Conservation (phyloP, 2,113 vertebrate genomes). For the Tragelaphus buxtoni region DNA sequence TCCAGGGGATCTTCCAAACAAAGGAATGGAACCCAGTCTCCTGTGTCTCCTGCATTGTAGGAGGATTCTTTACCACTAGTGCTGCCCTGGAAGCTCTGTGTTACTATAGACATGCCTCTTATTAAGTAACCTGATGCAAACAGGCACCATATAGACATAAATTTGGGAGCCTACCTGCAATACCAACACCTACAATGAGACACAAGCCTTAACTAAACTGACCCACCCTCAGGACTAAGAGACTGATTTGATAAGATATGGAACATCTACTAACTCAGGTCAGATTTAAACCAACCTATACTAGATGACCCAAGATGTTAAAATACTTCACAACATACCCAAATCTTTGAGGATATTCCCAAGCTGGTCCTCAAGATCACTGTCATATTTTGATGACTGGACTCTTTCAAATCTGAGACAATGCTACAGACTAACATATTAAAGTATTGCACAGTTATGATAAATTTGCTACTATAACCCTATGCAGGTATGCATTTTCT, state of each 20-base stretch:
- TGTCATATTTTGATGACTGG: neutral
- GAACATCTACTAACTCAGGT: neutral
- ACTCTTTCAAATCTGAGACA: neutral
- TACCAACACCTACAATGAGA: neutral
- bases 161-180: neutral
- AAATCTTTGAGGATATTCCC: neutral
- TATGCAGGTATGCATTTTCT: neutral
- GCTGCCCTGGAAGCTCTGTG: accelerated
- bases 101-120: neutral
- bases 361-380: neutral
- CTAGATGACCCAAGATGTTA: neutral
- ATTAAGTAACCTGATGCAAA: neutral
- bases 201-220: neutral
- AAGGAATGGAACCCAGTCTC: neutral
- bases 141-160: neutral
- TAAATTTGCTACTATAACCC: neutral
- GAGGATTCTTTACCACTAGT: neutral
- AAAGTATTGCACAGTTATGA: neutral
- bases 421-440: neutral
- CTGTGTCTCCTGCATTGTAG: neutral
- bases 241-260: neutral
- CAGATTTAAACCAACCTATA: neutral
- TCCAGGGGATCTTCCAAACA: neutral
- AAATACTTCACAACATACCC: neutral
- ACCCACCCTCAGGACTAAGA: neutral